Base-by-base conservation (phyloP, 2,113 vertebrate species). In the Ceyx melanurus region DNA sequence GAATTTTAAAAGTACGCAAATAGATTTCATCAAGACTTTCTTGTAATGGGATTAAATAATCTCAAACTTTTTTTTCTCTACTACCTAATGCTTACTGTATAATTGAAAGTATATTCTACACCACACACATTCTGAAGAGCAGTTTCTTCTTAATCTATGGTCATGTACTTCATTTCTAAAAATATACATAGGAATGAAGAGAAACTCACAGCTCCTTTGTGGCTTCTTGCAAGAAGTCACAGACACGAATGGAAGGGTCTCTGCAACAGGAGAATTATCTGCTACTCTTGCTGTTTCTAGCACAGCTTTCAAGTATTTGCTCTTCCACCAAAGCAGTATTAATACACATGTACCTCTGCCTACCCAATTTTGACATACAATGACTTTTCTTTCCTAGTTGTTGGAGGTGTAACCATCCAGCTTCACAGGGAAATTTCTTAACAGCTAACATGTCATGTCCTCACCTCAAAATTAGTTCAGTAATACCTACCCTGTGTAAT, bases 171-270 rank as follows among this genome's bases (percentile, higher is more conserved):
- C 20, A 82, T 83, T 88, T 95, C 94, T 96, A 95, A 92, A 96
- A 95, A 91, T 96, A 94, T 23, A 71, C 26, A 53, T 13, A 85
- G 91, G 66, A 82, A 76, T 73, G 84, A 88, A 70, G 28, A 92
- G 74, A 95, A 96, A 91, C 78, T 91, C 73, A 56, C 76, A 94
- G 78, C 70, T 74, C 86, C 90, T 96, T 91, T 74, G 88, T 93
- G 96, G 92, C 68, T 94, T 93, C 84, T 92, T 76, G 45, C 50
- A 94, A 87, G 79, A 89, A 92, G 82, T 90, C 93, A 91, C 92
- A 93, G 80, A 76, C 57, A 37, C 33, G 78, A 96, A 89, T 40
- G 53, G 76, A 95, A 93, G 70, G 28, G 82, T 91, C 64, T 77
- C 86, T 88, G 70, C 91, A 96, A 88, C 61, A 46, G 53, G 15